Evolutionary conservation across 2,797 vertebrate genomes (phyloP).

Genomic region (Xyrichtys novacula): DNA sequence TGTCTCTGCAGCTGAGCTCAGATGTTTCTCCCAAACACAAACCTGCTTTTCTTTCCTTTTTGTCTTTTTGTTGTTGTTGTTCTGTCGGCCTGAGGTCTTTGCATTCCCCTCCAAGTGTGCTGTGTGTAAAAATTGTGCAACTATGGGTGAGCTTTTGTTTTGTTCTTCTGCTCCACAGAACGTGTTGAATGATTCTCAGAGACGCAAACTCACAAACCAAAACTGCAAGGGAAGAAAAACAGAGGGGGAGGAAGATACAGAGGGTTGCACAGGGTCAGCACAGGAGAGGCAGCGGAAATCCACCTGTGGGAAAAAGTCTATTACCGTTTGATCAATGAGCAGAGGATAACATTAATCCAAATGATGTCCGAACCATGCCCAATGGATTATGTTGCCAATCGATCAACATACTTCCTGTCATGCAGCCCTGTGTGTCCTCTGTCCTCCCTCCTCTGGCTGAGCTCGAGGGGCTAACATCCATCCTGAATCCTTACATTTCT

Average conservation of each 20-base stretch:
- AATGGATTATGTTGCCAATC: neutral
- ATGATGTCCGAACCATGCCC: too few species aligned
- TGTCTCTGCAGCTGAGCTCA: conserved; percentile 52
- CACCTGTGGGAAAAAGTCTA: neutral
- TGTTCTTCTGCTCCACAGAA: conserved; percentile 59
- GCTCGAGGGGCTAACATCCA: conserved; percentile 17
- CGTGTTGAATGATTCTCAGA: conserved; percentile 45
- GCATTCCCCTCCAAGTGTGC: conserved; percentile 70
- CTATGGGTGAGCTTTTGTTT: conserved; percentile 57
- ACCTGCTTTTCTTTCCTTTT: conserved; percentile 13
- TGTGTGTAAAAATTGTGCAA: conserved; percentile 57
- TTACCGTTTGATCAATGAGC: neutral
- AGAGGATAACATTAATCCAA: too few species aligned
- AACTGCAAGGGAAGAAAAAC: conserved; percentile 21
- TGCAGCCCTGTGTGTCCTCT: conserved; percentile 33
- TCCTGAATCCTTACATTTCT: conserved; percentile 38
- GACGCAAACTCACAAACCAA: conserved; percentile 39
- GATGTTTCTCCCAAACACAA: conserved; percentile 44
- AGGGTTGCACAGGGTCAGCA: neutral
- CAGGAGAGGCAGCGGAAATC: neutral
- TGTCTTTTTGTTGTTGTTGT: neutral
- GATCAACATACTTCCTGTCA: neutral
- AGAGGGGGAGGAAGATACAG: neutral
- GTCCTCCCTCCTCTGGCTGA: conserved; percentile 18
- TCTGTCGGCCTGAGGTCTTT: conserved; percentile 65